These are phyloP conservation scores for Hyperoplus lanceolatus DNA, from an alignment of 2,797 vertebrate species.

Conservation along the genomic window DNA sequence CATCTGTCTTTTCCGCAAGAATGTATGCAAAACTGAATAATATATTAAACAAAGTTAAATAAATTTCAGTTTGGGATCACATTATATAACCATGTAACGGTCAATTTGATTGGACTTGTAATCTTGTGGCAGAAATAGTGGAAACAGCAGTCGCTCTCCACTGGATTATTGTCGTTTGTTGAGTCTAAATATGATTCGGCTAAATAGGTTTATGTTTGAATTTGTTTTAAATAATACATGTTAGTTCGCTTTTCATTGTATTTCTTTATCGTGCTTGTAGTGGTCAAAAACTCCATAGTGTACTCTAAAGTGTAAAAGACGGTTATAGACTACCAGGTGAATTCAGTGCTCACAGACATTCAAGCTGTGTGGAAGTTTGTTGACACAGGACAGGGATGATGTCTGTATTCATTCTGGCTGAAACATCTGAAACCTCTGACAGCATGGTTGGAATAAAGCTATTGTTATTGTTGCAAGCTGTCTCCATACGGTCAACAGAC, in stretches of 20 bases:
- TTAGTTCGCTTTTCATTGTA: background rate
- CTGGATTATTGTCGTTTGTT: too few relatives aligned
- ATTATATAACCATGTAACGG: background rate
- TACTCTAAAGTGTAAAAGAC: background rate
- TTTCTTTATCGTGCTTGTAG: background rate
- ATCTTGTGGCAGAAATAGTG: too few relatives aligned
- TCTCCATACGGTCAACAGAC: conserved; percentile 47
- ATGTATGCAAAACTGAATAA: background rate
- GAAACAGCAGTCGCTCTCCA: too few relatives aligned
- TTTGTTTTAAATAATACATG: background rate
- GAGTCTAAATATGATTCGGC: too few relatives aligned
- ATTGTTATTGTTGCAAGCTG: conserved; percentile 67
- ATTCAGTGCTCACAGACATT: conserved; percentile 1
- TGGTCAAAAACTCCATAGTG: background rate
- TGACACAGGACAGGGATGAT: conserved; percentile 6
- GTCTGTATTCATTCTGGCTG: conserved; percentile 11
- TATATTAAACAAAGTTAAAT: background rate
- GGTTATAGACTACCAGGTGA: background rate
- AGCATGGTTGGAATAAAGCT: conserved; percentile 53
- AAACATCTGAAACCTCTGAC: conserved; percentile 49
- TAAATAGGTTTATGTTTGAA: too few relatives aligned
- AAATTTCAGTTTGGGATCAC: background rate
- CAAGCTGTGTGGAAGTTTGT: background rate
- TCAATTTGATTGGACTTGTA: too few relatives aligned
- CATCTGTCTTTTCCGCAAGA: background rate